phyloP scores from a whole-genome alignment of 2,888 invertebrate genomes.

The Ennomos quercinarius region DNA sequence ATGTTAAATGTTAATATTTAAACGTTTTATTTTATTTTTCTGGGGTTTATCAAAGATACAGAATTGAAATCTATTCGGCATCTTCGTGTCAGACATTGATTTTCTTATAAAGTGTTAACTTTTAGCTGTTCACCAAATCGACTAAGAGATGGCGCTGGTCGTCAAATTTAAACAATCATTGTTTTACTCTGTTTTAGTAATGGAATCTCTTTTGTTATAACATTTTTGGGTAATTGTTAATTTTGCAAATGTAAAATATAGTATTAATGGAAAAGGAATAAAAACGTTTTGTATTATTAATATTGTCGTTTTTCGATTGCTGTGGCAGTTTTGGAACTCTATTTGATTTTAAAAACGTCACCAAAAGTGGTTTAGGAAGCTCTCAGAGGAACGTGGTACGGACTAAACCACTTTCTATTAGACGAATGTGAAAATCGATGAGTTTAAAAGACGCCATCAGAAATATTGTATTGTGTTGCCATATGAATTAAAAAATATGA shows the following conservation, averaged over 20 bases:
- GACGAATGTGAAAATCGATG: slow-evolving; percentile 3
- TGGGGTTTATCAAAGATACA: too few relatives aligned
- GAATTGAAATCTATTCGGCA: too few relatives aligned
- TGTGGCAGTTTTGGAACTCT: slow-evolving; percentile 21
- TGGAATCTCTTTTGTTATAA: slow-evolving; percentile 29
- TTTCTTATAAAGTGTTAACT: background rate
- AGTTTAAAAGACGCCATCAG: slow-evolving; percentile 39
- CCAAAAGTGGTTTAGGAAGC: too few relatives aligned
- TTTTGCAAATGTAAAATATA: slow-evolving; percentile 28
- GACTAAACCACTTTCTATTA: background rate
- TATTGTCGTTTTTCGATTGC: slow-evolving; percentile 7
- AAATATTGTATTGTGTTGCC: slow-evolving; percentile 53
- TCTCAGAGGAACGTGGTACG: too few relatives aligned
- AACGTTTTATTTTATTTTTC: too few relatives aligned
- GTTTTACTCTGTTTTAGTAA: slow-evolving; percentile 21
- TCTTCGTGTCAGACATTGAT: too few relatives aligned
- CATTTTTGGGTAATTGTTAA: slow-evolving; percentile 25
- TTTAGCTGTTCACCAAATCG: slow-evolving; percentile 11
- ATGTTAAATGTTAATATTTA: too few relatives aligned
- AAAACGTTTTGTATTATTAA: slow-evolving; percentile 14
- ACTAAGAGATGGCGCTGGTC: slow-evolving; percentile 15
- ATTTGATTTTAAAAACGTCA: slow-evolving; percentile 1
- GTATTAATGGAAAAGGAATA: slow-evolving; percentile 16
- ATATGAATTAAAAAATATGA: slow-evolving; percentile 50
- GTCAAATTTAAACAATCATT: slow-evolving; percentile 12